These are phyloP conservation scores for Sebastiscus tertius DNA, from an alignment of 2,797 vertebrate genomes.

Conservation along the genomic window DNA sequence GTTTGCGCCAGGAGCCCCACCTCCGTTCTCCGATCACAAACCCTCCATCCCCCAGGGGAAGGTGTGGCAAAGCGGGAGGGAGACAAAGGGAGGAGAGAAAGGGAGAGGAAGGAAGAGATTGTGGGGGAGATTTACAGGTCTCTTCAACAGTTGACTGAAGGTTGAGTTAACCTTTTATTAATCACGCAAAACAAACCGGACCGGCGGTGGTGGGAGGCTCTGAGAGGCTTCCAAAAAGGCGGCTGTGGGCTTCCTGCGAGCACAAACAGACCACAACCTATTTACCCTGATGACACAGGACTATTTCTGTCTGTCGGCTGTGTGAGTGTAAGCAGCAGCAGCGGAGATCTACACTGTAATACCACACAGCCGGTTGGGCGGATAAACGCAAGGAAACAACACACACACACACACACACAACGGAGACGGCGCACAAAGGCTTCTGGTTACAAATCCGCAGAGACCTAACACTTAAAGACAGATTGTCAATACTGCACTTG, in stretches of 20 bases:
- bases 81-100: conserved; percentile 77
- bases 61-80: conserved; percentile 72
- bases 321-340: conserved; percentile 38
- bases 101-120: conserved; percentile 80
- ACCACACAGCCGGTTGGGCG: conserved; percentile 53
- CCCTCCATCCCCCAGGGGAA: conserved; percentile 74
- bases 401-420: conserved; percentile 27
- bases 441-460: conserved; percentile 66
- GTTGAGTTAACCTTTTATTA: conserved; percentile 77
- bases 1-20: conserved; percentile 65
- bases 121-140: conserved; percentile 72
- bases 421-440: conserved; percentile 52
- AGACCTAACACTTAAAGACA: conserved; percentile 74
- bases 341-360: conserved; percentile 55
- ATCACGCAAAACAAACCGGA: conserved; percentile 71
- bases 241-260: conserved; percentile 57
- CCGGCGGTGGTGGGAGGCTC: conserved; percentile 36
- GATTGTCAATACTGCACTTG: conserved; percentile 70
- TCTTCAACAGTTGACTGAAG: conserved; percentile 65
- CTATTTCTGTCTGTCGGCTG: conserved; percentile 64
- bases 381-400: conserved; percentile 37
- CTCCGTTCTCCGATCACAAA: conserved; percentile 75
- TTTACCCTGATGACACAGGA: conserved; percentile 68
- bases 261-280: conserved; percentile 59
- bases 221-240: conserved; percentile 50